These are phyloP conservation scores for Brachyalestes nurse DNA, from an alignment of 2,797 vertebrate species.

Conservation along the genomic window DNA sequence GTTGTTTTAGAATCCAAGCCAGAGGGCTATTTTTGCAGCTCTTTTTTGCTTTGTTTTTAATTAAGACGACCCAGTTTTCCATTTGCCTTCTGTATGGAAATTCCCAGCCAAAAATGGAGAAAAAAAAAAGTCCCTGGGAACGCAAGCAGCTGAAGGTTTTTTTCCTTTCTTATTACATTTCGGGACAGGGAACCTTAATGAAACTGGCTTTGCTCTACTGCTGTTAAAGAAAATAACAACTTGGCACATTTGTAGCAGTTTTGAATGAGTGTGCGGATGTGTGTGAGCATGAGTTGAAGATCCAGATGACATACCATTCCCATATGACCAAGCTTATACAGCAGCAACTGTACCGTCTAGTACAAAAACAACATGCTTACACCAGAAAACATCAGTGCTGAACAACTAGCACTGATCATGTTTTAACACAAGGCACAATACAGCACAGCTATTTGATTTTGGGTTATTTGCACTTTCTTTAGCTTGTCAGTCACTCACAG, in stretches of 20 bases:
- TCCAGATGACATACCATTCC: neutral
- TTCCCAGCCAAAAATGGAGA: constrained; percentile 76
- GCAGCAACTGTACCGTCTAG: neutral
- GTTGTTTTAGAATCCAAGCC: constrained; percentile 19
- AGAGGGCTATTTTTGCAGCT: constrained; percentile 34
- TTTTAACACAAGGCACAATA: too few relatives aligned
- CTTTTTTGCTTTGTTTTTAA: neutral
- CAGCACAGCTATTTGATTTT: too few relatives aligned
- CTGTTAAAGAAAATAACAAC: constrained; percentile 4
- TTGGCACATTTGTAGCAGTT: neutral
- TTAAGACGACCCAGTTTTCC: constrained; percentile 71
- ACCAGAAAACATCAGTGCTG: too few relatives aligned
- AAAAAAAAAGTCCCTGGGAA: constrained; percentile 79
- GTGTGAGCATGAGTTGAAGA: constrained; percentile 8
- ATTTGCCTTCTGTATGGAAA: constrained; percentile 67
- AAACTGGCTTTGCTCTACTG: constrained; percentile 32
- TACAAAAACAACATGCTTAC: neutral
- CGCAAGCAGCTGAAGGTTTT: neutral
- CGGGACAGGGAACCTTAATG: constrained; percentile 45
- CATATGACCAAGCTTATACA: neutral
- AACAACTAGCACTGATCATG: too few relatives aligned
- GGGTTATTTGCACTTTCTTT: too few relatives aligned
- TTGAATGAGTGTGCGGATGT: neutral
- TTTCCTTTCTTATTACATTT: constrained; percentile 50
- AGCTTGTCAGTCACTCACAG: too few relatives aligned